A percentile compares a stretch with the other conserved stretches of the same genome.
Conservation (phyloP, 2,113 vertebrate genomes). For the Mobula birostris region DNA sequence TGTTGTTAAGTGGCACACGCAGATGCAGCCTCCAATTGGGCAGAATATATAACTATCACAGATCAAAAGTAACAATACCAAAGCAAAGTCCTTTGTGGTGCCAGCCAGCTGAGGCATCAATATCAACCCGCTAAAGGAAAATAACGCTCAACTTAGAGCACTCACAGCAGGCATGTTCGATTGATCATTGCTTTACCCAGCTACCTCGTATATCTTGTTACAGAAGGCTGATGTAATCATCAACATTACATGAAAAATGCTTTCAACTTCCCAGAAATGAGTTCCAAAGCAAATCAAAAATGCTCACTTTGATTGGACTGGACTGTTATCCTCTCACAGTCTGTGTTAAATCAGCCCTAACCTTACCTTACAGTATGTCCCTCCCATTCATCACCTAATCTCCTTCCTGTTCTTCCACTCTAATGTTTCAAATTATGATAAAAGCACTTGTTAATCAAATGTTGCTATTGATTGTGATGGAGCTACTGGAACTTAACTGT, state of each 20-base stretch:
- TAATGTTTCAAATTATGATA: neutral
- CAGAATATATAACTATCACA: neutral
- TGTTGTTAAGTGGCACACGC: slow-evolving; percentile 42
- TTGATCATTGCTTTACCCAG: neutral
- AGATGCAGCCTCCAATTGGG: neutral
- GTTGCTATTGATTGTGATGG: neutral
- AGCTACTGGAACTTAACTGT: neutral
- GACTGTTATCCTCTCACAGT: neutral
- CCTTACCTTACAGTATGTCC: neutral
- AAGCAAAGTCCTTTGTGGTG: neutral
- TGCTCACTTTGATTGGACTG: neutral
- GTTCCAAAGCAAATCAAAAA: neutral
- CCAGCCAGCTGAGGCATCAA: neutral
- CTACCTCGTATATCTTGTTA: neutral
- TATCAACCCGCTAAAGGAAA: neutral
- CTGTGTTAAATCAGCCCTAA: neutral
- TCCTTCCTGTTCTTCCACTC: neutral
- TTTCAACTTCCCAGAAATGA: neutral
- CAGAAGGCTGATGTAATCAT: neutral
- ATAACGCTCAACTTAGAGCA: neutral
- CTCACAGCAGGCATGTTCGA: neutral
- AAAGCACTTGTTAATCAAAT: no score
- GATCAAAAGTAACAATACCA: neutral
- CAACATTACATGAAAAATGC: neutral
- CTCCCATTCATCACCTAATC: neutral